phyloP scores from a whole-genome alignment of 2,113 vertebrate species.

The Mus musculus region DNA sequence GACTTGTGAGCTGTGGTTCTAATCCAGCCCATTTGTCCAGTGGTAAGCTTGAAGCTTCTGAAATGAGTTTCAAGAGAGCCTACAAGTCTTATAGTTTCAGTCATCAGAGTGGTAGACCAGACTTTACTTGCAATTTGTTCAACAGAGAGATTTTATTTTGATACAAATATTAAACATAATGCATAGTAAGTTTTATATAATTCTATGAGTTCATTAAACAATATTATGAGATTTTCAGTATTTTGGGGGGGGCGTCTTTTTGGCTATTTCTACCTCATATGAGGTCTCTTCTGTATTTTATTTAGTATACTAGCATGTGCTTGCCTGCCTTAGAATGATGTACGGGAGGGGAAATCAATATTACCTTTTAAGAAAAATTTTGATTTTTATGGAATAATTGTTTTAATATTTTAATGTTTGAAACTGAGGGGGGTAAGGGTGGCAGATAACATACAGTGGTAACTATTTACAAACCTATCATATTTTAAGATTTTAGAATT shows the following conservation, averaged over 20 bases:
- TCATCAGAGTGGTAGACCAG: conserved; percentile 58
- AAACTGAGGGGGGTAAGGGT: conserved; percentile 45
- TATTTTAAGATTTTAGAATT: conserved; percentile 20
- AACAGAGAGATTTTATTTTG: conserved; percentile 82
- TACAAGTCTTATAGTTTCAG: conserved; percentile 51
- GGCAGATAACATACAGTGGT: neutral
- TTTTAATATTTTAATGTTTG: conserved; percentile 40
- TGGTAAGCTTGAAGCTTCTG: conserved; percentile 12
- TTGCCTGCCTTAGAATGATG: conserved; percentile 74
- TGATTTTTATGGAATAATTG: conserved; percentile 54
- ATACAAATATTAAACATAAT: conserved; percentile 80
- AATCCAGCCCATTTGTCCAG: neutral
- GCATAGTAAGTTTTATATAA: conserved; percentile 79
- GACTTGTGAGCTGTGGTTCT: conserved; percentile 9
- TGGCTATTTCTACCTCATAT: conserved; percentile 67
- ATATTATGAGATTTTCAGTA: conserved; percentile 71
- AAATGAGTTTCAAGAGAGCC: conserved; percentile 42
- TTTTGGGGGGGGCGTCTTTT: conserved; percentile 57
- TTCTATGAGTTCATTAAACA: conserved; percentile 76
- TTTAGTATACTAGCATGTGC: conserved; percentile 76
- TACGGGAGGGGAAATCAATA: conserved; percentile 65
- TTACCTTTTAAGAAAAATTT: conserved; percentile 55
- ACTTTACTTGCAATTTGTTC: conserved; percentile 76
- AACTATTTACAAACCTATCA: neutral
- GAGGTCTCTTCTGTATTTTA: conserved; percentile 69